These are phyloP conservation scores for Heterotilapia buettikoferi DNA, from an alignment of 2,113 vertebrate genomes.

Conservation along the genomic window DNA sequence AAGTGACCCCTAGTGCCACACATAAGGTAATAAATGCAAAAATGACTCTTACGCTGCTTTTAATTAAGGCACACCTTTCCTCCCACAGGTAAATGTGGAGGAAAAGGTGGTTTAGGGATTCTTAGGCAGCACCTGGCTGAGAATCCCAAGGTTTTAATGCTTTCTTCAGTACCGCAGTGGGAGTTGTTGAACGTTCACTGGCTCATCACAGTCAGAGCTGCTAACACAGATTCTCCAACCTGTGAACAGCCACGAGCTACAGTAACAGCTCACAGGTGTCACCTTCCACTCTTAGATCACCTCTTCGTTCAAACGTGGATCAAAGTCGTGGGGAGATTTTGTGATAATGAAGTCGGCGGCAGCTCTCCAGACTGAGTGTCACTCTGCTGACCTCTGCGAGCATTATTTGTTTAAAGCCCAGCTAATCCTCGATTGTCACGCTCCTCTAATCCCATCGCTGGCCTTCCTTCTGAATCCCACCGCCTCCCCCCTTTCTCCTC, in stretches of 20 bases:
- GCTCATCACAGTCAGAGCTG: neutral
- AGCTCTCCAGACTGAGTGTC: neutral
- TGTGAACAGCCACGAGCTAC: neutral
- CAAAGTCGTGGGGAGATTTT: neutral
- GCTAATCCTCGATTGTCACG: constrained; percentile 48
- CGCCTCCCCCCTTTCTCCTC: neutral
- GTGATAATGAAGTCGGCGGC: neutral
- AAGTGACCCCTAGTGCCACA: fast-evolving
- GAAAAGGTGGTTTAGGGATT: neutral
- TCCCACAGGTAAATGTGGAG: neutral
- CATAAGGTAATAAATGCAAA: neutral
- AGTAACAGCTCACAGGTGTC: neutral
- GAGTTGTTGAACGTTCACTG: neutral
- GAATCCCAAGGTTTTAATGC: neutral
- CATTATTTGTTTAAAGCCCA: constrained; percentile 39
- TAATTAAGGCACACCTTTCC: neutral
- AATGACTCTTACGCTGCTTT: neutral
- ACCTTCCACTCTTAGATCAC: neutral
- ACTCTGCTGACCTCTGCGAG: constrained; percentile 16
- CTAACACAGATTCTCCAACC: neutral
- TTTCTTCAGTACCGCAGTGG: fast-evolving
- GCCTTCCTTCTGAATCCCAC: neutral
- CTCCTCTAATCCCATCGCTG: constrained; percentile 35
- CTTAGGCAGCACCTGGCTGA: neutral
- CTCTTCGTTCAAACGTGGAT: neutral